phyloP scores from a whole-genome alignment of 2,888 invertebrate species.

The Hypsopygia costalis region DNA sequence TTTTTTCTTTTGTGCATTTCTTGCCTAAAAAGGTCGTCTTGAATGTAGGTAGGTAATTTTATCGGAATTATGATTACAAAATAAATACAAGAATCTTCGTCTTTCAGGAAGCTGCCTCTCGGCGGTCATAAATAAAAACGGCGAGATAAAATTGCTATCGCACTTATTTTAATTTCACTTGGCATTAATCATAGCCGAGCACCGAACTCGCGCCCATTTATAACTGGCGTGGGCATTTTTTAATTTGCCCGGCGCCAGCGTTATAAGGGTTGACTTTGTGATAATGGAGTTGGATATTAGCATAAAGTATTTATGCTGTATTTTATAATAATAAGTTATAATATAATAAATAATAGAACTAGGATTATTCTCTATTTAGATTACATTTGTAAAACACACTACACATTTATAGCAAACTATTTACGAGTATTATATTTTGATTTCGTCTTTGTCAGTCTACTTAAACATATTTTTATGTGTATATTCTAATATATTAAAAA shows the following conservation, averaged over 20 bases:
- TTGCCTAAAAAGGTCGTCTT: too few relatives aligned
- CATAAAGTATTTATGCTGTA: conserved; percentile 9
- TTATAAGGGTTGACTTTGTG: conserved; percentile 47
- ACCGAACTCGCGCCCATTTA: conserved; percentile 32
- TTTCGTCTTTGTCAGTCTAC: too few relatives aligned
- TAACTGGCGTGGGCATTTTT: conserved; percentile 45
- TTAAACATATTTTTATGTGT: too few relatives aligned
- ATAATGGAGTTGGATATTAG: conserved; percentile 20
- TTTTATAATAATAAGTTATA: too few relatives aligned
- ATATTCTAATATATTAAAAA: too few relatives aligned
- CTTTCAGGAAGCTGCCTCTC: conserved; percentile 23
- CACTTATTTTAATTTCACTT: conserved; percentile 69
- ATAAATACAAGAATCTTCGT: conserved; percentile 8
- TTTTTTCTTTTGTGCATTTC: too few relatives aligned
- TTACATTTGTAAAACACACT: too few relatives aligned
- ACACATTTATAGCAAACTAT: too few relatives aligned
- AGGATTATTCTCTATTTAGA: too few relatives aligned
- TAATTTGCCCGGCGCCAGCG: conserved; percentile 42
- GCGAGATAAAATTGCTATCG: conserved; percentile 71
- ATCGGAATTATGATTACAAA: not conserved
- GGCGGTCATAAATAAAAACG: conserved; percentile 57
- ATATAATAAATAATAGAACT: too few relatives aligned
- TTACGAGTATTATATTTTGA: too few relatives aligned
- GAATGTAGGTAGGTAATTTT: too few relatives aligned
- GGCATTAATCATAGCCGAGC: conserved; percentile 63